These are phyloP conservation scores for Dascyllus trimaculatus DNA, from an alignment of 2,113 vertebrate species.

Conservation along the genomic window DNA sequence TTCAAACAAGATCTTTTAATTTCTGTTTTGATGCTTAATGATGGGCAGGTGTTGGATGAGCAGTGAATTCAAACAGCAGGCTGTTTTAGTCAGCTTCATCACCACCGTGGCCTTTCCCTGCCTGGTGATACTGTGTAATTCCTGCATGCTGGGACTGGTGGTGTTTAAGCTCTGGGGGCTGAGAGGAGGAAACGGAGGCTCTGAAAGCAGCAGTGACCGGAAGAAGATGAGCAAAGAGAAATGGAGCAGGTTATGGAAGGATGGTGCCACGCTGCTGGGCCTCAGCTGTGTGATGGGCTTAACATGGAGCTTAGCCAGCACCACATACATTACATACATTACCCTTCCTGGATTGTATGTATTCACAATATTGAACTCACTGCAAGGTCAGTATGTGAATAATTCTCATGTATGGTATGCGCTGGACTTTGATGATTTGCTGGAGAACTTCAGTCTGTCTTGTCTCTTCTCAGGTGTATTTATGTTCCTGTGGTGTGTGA, in stretches of 20 bases:
- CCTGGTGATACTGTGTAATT: slow-evolving; percentile 89
- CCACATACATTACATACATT: slow-evolving; percentile 87
- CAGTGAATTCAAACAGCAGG: slow-evolving; percentile 16
- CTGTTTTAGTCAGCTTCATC: slow-evolving; percentile 73
- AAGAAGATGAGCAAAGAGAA: slow-evolving; percentile 23
- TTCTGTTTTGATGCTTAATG: rapidly evolving
- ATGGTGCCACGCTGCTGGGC: slow-evolving; percentile 85
- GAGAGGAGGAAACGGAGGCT: slow-evolving; percentile 25
- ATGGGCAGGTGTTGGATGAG: slow-evolving; percentile 80
- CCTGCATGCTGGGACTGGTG: slow-evolving; percentile 87
- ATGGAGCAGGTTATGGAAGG: slow-evolving; percentile 76
- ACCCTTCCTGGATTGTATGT: slow-evolving; percentile 85
- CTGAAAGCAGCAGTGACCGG: not conserved
- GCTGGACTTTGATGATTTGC: not conserved
- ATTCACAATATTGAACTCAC: slow-evolving; percentile 91
- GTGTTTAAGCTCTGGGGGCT: slow-evolving; percentile 83
- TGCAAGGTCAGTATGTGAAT: slow-evolving; percentile 89
- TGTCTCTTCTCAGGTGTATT: slow-evolving; percentile 71
- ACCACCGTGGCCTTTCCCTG: slow-evolving; percentile 89
- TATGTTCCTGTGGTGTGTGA: slow-evolving; percentile 82
- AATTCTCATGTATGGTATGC: not conserved
- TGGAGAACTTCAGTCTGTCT: not conserved
- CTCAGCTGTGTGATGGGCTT: slow-evolving; percentile 91
- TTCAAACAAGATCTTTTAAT: not conserved
- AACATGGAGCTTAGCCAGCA: slow-evolving; percentile 88